Conservation (phyloP, 2,888 invertebrate genomes). For the Syrista parreyssii region DNA sequence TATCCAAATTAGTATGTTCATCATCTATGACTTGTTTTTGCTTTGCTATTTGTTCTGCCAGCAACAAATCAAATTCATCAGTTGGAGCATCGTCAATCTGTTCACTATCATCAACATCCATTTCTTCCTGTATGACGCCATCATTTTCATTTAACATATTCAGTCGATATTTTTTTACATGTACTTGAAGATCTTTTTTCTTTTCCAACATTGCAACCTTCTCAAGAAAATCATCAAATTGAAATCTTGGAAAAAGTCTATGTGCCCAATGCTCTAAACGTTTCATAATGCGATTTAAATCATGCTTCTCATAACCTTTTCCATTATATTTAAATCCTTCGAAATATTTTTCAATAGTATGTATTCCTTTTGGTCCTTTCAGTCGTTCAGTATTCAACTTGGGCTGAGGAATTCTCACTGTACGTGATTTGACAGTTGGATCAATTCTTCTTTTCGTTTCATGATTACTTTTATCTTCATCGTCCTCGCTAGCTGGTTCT, state of each 20-base stretch:
- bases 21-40: slow-evolving; percentile 37
- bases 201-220: slow-evolving; percentile 84
- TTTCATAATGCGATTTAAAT: slow-evolving; percentile 83
- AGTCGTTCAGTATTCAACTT: slow-evolving; percentile 78
- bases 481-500: slow-evolving; percentile 10
- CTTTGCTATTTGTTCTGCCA: slow-evolving; percentile 74
- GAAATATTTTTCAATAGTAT: slow-evolving; percentile 82
- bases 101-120: slow-evolving; percentile 60
- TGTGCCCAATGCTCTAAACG: slow-evolving; percentile 95
- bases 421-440: slow-evolving; percentile 67
- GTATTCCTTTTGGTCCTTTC: slow-evolving; percentile 83
- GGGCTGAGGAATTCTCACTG: slow-evolving; percentile 75
- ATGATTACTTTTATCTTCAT: slow-evolving; percentile 29
- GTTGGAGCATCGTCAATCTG: slow-evolving; percentile 67
- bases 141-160: slow-evolving; percentile 68
- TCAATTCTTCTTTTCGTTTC: slow-evolving; percentile 64
- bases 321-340: slow-evolving; percentile 85
- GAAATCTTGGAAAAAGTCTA: slow-evolving; percentile 87
- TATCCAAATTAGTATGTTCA: background rate
- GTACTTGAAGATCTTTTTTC: slow-evolving; percentile 82
- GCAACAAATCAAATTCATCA: slow-evolving; percentile 75
- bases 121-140: slow-evolving; percentile 23
- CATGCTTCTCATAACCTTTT: slow-evolving; percentile 84
- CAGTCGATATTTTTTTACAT: slow-evolving; percentile 75
- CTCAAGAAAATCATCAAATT: slow-evolving; percentile 87